These are phyloP conservation scores for Clinocottus analis DNA, from an alignment of 2,113 vertebrate species.

Conservation along the genomic window DNA sequence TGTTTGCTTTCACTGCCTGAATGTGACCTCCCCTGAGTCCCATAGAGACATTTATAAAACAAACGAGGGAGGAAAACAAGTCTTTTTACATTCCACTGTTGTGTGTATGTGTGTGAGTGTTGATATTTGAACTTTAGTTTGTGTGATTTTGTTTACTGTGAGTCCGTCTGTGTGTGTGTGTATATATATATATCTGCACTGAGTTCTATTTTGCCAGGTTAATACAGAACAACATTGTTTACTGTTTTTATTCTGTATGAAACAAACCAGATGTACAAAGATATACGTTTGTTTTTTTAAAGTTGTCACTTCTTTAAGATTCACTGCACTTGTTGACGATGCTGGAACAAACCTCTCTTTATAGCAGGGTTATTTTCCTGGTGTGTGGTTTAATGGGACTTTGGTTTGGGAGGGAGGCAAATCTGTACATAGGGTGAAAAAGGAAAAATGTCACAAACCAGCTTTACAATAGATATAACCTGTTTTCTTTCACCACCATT, in stretches of 20 bases:
- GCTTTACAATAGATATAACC: conserved; percentile 40
- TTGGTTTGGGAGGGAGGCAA: conserved; percentile 10
- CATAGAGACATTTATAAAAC: conserved; percentile 35
- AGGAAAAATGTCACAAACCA: conserved; percentile 27
- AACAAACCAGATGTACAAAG: conserved; percentile 69
- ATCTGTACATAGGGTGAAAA: conserved; percentile 30
- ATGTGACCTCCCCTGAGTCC: conserved; percentile 55
- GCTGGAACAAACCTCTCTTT: conserved; percentile 76
- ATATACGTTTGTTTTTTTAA: conserved; percentile 46
- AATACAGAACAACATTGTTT: conserved; percentile 68
- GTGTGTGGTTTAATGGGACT: conserved; percentile 24
- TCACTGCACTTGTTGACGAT: conserved; percentile 66
- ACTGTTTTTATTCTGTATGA: conserved; percentile 74
- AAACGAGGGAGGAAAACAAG: conserved; percentile 31
- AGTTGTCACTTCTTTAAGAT: conserved; percentile 56
- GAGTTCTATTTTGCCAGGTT: conserved; percentile 73
- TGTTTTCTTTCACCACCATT: conserved; percentile 17
- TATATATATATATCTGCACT: conserved; percentile 70
- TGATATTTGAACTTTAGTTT: conserved; percentile 59
- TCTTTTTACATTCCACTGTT: conserved; percentile 71
- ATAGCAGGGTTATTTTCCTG: conserved; percentile 64
- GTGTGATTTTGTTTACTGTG: conserved; percentile 67
- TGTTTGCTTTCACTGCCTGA: conserved; percentile 50
- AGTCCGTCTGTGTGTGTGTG: conserved; percentile 62
- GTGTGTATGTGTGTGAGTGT: conserved; percentile 60